Conservation (phyloP, 2,888 invertebrate genomes). For the Linnaemya tessellans region DNA sequence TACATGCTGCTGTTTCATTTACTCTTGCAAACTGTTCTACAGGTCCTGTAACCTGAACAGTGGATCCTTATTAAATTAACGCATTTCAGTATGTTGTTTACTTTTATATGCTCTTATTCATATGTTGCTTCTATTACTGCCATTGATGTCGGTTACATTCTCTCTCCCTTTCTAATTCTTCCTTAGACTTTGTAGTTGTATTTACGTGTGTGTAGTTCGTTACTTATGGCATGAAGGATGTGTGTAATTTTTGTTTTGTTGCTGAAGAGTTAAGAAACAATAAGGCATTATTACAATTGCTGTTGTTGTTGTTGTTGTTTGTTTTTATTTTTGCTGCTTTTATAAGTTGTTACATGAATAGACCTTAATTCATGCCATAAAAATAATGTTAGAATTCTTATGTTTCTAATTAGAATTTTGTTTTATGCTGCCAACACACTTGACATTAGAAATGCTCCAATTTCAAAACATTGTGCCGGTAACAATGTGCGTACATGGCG, state of each 20-base stretch:
- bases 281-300: conserved; percentile 56
- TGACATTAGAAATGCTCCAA: conserved; percentile 67
- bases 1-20: conserved; percentile 53
- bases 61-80: conserved; percentile 72
- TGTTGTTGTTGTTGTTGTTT: conserved; percentile 33
- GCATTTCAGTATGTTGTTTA: conserved; percentile 56
- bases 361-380: conserved; percentile 50
- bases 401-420: conserved; percentile 65
- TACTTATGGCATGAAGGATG: not conserved
- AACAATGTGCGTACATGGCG: conserved; percentile 41
- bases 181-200: not conserved
- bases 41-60: conserved; percentile 23
- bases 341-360: conserved; percentile 44
- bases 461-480: conserved; percentile 59
- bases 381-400: conserved; percentile 66
- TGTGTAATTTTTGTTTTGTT: not conserved
- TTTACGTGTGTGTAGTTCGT: not conserved
- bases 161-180: not conserved
- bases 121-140: conserved; percentile 59
- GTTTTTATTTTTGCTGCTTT: not conserved
- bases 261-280: conserved; percentile 49
- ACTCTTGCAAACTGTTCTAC: conserved; percentile 42
- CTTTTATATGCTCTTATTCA: conserved; percentile 31
- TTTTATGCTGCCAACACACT: conserved; percentile 28
- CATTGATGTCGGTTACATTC: conserved; percentile 46